phyloP scores from a whole-genome alignment of 2,113 vertebrate genomes.

The Lamprologus tigripictilis region DNA sequence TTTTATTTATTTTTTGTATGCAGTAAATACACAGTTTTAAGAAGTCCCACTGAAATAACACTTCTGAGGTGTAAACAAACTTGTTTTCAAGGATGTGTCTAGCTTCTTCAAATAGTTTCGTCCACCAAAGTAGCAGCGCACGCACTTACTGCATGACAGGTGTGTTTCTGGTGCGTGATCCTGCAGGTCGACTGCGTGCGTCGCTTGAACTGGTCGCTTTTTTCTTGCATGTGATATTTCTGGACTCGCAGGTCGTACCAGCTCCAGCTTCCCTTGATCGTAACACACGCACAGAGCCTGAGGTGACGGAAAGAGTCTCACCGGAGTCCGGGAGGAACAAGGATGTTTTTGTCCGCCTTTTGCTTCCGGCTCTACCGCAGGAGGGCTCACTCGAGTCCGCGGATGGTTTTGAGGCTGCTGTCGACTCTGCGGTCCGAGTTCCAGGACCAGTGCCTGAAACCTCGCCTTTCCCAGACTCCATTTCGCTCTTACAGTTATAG shows the following conservation, averaged over 20 bases:
- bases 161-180: neutral
- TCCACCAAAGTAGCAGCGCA: neutral
- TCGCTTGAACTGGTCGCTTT: neutral
- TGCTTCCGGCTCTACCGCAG: neutral
- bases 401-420: neutral
- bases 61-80: neutral
- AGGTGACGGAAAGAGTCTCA: neutral
- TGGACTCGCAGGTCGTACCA: neutral
- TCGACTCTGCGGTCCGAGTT: neutral
- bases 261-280: neutral
- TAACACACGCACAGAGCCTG: neutral
- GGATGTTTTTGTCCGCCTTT: neutral
- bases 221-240: neutral
- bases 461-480: neutral
- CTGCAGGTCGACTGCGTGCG: neutral
- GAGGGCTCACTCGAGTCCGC: neutral
- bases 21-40: slow-evolving; percentile 5
- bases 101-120: neutral
- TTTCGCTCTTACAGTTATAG: neutral
- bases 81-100: neutral
- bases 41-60: neutral
- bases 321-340: neutral
- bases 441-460: neutral
- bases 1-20: neutral
- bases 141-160: neutral